Base-by-base conservation (phyloP, 2,797 vertebrate genomes). In the Muscicapa comitata region DNA sequence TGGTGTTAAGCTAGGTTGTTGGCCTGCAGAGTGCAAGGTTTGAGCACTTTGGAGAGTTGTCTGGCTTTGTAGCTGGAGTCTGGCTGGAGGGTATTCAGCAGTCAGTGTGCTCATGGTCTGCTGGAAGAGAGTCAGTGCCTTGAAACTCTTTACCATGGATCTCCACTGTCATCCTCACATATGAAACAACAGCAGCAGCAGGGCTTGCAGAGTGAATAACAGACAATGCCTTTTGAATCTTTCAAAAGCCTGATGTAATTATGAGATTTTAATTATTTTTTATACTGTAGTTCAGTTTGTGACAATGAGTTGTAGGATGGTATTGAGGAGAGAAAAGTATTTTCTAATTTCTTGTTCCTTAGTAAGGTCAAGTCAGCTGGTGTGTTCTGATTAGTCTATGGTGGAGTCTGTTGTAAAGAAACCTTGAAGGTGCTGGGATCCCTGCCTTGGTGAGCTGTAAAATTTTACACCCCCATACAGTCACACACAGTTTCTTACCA, bases 51-150 rank as follows among this genome's bases (percentile, higher is more conserved):
- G 38, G 80, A 87, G 88, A 71, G 59, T 58, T 62, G 58, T 85
- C 82, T 90, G 93, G 48, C 86, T 84, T 76, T 91, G 74, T 62
- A 75, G 82, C 89, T 73, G 79, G 82, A 88, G 89, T 55, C 91
- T 84, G 91, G 40, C 54, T 73, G 54, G 65, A 74, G 76, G n/a
- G 8, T 40, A 5, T 78, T 78, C 59, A 67, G 73, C 51, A 76
- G 66, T 21, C 74, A 45, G 23, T 9, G 37, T 67, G 11, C 17
- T 53, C 45, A 9, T 2, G 8, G 70, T 40, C 55, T 86, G 76
- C 74, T 86, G 86, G 53, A 86, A 76, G 40, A 55, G 48, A 88
- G 68, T 31, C 12, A 37, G 50, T 40, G 47, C 51, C 59, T 72
- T 55, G 25, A 54, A 25, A 62, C 28, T 45, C 31, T 67, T 86